Conservation (phyloP, 37 sponge, comb jelly and placozoan genomes). For the Eunapius fragilis region DNA sequence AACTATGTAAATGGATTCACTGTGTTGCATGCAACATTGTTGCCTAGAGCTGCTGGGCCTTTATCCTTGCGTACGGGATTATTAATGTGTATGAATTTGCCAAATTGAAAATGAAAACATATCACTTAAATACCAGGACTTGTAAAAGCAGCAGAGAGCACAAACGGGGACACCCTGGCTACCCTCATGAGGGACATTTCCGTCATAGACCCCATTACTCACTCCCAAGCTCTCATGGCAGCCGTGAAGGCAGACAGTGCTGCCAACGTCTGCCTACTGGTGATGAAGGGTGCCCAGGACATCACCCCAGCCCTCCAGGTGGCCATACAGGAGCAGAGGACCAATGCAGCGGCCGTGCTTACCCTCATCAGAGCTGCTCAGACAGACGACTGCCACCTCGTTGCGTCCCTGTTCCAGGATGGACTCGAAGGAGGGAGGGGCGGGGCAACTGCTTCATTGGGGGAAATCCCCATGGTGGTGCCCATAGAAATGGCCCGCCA, state of each 20-base stretch:
- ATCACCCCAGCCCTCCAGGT: neutral
- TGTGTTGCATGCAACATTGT: too few species aligned
- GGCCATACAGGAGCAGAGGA: neutral
- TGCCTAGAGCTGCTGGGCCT: too few species aligned
- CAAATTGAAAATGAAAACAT: too few species aligned
- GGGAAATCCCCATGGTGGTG: slow-evolving; percentile 23
- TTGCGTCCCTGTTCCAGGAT: neutral
- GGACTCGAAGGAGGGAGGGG: neutral
- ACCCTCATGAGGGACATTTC: neutral
- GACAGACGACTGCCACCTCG: neutral
- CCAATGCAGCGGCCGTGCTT: neutral
- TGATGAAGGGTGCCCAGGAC: neutral
- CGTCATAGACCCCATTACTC: neutral
- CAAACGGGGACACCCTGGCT: neutral
- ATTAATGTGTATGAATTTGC: too few species aligned
- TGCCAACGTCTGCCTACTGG: neutral
- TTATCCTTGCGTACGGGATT: too few species aligned
- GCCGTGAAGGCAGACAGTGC: neutral
- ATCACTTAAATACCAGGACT: neutral
- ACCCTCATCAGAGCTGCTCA: neutral
- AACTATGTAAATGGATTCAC: too few species aligned
- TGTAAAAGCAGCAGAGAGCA: neutral
- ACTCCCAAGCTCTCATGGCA: neutral
- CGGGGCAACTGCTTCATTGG: neutral
- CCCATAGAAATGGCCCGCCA: slow-evolving; percentile 48